Percentiles rank a stretch among this genome's conserved stretches.
Conservation (phyloP, 2,888 invertebrate species). For the Ryuthela nishihirai region DNA sequence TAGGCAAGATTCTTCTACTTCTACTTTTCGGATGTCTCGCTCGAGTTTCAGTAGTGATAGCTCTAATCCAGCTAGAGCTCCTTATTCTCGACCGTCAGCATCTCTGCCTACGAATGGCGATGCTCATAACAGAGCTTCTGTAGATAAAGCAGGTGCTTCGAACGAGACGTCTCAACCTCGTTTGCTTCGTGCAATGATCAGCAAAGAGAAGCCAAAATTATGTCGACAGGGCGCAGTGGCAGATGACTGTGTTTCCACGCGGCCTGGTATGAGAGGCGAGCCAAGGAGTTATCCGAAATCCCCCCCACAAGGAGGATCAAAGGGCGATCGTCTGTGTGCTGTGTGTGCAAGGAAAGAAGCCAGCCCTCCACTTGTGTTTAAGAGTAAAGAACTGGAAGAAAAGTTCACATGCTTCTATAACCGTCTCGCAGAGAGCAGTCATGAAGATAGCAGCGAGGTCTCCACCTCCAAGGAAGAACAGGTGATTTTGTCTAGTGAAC, state of each 20-base stretch:
- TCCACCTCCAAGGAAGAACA: constrained; percentile 38
- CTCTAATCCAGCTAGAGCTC: constrained; percentile 15
- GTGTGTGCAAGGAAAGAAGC: constrained; percentile 37
- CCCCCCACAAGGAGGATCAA: constrained; percentile 6
- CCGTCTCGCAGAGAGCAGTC: constrained; percentile 37
- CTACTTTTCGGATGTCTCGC: constrained; percentile 76
- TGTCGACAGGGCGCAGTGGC: constrained; percentile 22
- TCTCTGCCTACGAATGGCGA: constrained; percentile 4
- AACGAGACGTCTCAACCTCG: background rate
- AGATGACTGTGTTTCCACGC: constrained; percentile 13
- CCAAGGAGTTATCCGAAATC: constrained; percentile 7
- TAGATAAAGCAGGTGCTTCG: background rate
- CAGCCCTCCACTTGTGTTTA: constrained; percentile 1
- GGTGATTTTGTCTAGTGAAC: constrained; percentile 30
- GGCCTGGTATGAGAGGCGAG: constrained; percentile 3
- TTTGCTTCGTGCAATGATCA: constrained; percentile 4
- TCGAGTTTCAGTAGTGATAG: constrained; percentile 36
- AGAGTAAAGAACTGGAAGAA: constrained; percentile 33
- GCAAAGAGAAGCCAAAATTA: constrained; percentile 25
- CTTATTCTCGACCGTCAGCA: constrained; percentile 6
- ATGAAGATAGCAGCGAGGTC: constrained; percentile 38
- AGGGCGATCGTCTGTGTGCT: constrained; percentile 28
- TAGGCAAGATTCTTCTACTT: constrained; percentile 82
- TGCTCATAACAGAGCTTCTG: background rate
- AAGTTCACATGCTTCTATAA: constrained; percentile 41